Percentiles rank a stretch among this genome's conserved stretches.
These are phyloP conservation scores for Cyrtodaria siliqua DNA, from an alignment of 2,888 invertebrate species.

Conservation along the genomic window DNA sequence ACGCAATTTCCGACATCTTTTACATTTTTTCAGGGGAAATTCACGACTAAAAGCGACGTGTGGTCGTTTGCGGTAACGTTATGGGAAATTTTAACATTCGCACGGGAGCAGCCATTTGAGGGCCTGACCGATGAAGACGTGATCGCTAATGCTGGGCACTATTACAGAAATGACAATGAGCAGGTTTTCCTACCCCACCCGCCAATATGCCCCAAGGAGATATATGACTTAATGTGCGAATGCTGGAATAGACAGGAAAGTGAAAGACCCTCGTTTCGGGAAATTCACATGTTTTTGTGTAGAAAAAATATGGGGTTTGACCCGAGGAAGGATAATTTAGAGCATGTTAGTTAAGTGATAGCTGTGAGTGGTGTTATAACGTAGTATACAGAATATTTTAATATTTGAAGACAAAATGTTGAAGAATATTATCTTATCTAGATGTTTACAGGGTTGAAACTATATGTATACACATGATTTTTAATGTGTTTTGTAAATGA, in stretches of 20 bases:
- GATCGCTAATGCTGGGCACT: slow-evolving; percentile 92
- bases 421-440: no score
- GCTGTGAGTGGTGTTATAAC: no score
- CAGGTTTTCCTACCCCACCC: slow-evolving; percentile 90
- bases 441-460: no score
- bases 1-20: no score
- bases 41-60: slow-evolving; percentile 94
- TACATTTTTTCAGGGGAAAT: slow-evolving; percentile 90
- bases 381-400: no score
- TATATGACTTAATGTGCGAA: slow-evolving; percentile 96
- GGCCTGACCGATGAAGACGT: slow-evolving; percentile 92
- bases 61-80: slow-evolving; percentile 96
- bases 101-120: slow-evolving; percentile 92
- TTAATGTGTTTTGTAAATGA: no score
- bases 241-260: slow-evolving; percentile 95
- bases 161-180: slow-evolving; percentile 91
- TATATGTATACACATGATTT: no score
- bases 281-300: slow-evolving; percentile 94
- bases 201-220: slow-evolving; percentile 93
- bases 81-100: slow-evolving; percentile 94
- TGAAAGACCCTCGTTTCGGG: slow-evolving; percentile 94
- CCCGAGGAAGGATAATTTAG: slow-evolving; percentile 82
- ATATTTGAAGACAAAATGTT: no score
- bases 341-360: slow-evolving; percentile 53
- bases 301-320: slow-evolving; percentile 86